Conservation (phyloP, 2,888 invertebrate genomes). For the Zaprionus obscuricornis region DNA sequence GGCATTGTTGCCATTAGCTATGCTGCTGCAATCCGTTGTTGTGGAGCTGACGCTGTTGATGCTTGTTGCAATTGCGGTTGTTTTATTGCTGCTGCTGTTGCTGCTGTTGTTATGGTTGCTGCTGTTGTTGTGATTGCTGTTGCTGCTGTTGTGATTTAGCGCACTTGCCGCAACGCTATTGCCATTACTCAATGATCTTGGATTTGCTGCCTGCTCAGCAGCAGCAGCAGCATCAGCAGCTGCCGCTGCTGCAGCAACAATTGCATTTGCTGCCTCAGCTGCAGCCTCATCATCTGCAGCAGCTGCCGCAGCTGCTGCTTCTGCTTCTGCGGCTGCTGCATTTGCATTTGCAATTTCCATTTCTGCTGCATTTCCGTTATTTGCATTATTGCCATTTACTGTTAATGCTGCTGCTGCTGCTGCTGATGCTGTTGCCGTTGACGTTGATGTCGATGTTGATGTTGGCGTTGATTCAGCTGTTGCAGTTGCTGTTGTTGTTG, state of each 20-base stretch:
- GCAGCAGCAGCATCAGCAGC: slow-evolving; percentile 12
- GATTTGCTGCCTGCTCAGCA: slow-evolving; percentile 25
- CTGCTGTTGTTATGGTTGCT: slow-evolving; percentile 17
- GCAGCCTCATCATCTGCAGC: no score
- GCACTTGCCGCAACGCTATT: slow-evolving; percentile 6
- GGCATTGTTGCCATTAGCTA: neutral
- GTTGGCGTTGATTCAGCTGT: no score
- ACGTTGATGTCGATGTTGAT: neutral
- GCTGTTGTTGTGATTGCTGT: no score
- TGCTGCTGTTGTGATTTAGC: no score
- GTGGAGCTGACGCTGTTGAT: neutral
- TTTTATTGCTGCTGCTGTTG: no score
- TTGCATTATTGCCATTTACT: no score
- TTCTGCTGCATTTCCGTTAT: no score
- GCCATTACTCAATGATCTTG: slow-evolving; percentile 45
- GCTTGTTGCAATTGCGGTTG: no score
- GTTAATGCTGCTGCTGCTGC: slow-evolving; percentile 26
- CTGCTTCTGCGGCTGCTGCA: no score
- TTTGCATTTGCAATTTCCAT: neutral
- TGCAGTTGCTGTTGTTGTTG: neutral
- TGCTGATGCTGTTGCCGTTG: neutral
- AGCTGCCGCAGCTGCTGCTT: no score
- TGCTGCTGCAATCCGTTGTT: slow-evolving; percentile 19
- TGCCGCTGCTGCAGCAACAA: slow-evolving; percentile 2
- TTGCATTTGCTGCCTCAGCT: neutral